Evolutionary conservation across 2,888 invertebrate species (phyloP).

Genomic region (Campoletis raptor): DNA sequence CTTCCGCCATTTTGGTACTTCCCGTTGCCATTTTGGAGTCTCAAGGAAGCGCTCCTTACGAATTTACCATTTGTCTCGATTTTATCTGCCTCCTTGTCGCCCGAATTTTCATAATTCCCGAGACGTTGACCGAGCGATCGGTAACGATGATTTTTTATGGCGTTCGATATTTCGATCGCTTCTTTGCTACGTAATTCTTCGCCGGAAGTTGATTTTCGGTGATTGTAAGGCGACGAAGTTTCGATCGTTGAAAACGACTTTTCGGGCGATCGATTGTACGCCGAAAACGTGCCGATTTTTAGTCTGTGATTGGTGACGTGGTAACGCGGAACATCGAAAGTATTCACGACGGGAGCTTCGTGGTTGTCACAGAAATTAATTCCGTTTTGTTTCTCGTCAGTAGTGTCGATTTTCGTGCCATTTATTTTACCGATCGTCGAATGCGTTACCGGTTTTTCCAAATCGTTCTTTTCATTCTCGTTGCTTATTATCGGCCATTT

Average conservation of each 20-base stretch:
- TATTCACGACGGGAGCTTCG: slow-evolving; percentile 56
- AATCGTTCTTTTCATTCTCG: slow-evolving; percentile 3
- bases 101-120: slow-evolving; percentile 21
- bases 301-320: slow-evolving; percentile 64
- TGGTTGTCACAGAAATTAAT: slow-evolving; percentile 17
- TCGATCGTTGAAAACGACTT: slow-evolving; percentile 6
- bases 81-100: background rate
- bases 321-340: slow-evolving; percentile 57
- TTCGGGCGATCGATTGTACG: slow-evolving; percentile 50
- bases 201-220: slow-evolving; percentile 23
- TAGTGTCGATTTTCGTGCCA: slow-evolving; percentile 33
- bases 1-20: slow-evolving; percentile 18
- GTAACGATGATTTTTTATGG: slow-evolving; percentile 28
- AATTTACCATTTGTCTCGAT: slow-evolving; percentile 18
- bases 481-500: background rate
- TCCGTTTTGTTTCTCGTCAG: slow-evolving; percentile 20
- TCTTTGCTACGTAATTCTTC: slow-evolving; percentile 33
- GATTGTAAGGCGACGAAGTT: background rate
- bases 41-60: background rate
- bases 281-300: slow-evolving; percentile 50
- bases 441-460: background rate
- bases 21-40: slow-evolving; percentile 9
- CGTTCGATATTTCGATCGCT: slow-evolving; percentile 35
- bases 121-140: slow-evolving; percentile 44
- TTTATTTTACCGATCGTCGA: slow-evolving; percentile 40